Base-by-base conservation (phyloP, 1,140 invertebrate species). In the Hycleus phaleratus region DNA sequence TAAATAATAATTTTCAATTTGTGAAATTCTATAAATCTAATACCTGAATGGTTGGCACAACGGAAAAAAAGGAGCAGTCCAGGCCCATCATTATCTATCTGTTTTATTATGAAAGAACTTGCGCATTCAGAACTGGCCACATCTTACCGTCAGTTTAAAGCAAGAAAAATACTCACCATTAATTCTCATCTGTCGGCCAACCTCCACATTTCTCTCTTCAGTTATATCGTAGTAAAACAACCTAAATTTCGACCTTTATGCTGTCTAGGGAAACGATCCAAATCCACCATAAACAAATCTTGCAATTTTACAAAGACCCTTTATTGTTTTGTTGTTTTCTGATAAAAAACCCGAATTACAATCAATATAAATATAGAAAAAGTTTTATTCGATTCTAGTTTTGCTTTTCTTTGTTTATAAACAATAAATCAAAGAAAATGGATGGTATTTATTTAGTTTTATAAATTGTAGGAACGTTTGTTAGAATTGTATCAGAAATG, bases 151-250 rank as follows among this genome's bases (percentile, higher is more conserved):
- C 63, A 65, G 54, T 65, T 67, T 67, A 67, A 63, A 67, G 64
- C 59, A 66, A 62, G 66, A 68, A 68, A 66, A 68, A 68, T 68
- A 58, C 59, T 57, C 64, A 38, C 55, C 66, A 68, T 68, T 68
- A 68, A 68, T 68, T 66, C 60, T 68, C 66, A 68, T 68, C 66
- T 66, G 66, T 68, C 66, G 26, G 46, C 40, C 48, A 53, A 46
- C 26, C 46, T 59, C 44, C 46, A 18, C 9, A n/a, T 42, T 42
- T 11, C 4, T 11, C 18, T 18, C 40, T n/a, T 42, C 10, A 9
- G 11, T 5, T 10, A 42, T 10, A 11, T 42, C 3, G 40, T 42
- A 11, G 40, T 4, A 11, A 42, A 10, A 6, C 38, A 39, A 6
- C 40, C 40, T 42, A 42, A 32, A 32, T 32, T 32, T 32, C 4